Evolutionary conservation across 2,113 vertebrate species (phyloP).

Genomic region (Mustelus asterias): DNA sequence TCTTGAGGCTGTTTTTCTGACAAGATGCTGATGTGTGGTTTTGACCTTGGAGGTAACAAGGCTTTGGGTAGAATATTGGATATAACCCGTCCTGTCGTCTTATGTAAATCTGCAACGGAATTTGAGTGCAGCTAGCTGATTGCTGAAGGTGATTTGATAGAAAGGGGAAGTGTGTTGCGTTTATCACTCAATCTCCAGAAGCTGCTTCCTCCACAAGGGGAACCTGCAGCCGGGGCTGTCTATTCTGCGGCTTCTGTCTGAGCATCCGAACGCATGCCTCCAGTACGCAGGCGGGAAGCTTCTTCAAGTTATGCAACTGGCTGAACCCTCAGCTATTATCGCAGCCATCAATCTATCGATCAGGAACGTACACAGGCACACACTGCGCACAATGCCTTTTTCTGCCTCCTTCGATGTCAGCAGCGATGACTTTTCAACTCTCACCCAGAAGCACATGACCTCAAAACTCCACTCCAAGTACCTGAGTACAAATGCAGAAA

Average conservation of each 20-base stretch:
- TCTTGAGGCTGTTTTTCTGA: background rate
- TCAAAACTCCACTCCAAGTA: too few species aligned
- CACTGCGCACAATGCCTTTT: too few species aligned
- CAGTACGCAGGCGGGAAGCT: background rate
- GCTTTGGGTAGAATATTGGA: background rate
- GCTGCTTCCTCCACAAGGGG: background rate
- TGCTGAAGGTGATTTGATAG: background rate
- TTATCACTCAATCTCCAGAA: background rate
- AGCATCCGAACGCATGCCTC: background rate
- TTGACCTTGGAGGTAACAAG: background rate
- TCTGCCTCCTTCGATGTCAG: background rate
- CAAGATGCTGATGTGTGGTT: constrained; percentile 13
- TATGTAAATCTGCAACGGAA: constrained; percentile 12
- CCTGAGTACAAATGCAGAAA: background rate
- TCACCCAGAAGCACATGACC: too few species aligned
- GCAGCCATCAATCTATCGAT: background rate
- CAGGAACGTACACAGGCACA: background rate
- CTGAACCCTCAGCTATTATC: background rate
- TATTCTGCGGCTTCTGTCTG: background rate
- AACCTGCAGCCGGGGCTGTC: background rate
- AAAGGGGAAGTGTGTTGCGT: background rate
- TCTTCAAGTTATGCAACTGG: background rate
- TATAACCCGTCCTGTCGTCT: background rate
- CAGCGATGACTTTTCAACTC: too few species aligned
- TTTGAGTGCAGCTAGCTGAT: background rate